Conservation (phyloP, 2,888 invertebrate genomes). For the Eretmocerus hayati region DNA sequence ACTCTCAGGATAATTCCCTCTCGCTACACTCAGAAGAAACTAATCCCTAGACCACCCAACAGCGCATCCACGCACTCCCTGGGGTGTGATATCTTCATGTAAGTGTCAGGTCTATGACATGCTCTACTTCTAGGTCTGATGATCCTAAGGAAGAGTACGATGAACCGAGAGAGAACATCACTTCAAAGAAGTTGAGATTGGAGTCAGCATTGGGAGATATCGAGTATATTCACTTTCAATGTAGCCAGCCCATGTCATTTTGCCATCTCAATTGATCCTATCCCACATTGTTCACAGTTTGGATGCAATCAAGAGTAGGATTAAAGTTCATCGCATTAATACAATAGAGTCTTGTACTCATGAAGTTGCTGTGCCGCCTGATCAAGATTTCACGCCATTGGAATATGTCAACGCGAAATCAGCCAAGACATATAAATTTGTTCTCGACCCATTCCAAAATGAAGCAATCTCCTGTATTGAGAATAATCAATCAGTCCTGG, state of each 20-base stretch:
- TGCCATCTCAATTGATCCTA: too few species aligned
- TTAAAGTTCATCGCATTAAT: slow-evolving; percentile 81
- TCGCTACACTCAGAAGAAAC: too few species aligned
- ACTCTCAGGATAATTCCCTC: too few species aligned
- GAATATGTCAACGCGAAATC: slow-evolving; percentile 59
- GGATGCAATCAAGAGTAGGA: slow-evolving; percentile 70
- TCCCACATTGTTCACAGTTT: slow-evolving; percentile 51
- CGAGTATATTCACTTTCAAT: slow-evolving; percentile 32
- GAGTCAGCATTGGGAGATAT: slow-evolving; percentile 38
- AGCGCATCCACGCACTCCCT: too few species aligned
- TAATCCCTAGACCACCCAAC: too few species aligned
- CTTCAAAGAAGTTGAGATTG: slow-evolving; percentile 32
- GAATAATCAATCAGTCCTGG: slow-evolving; percentile 95
- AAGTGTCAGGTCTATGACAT: too few species aligned
- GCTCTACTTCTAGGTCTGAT: slow-evolving; percentile 31
- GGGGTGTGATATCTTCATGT: too few species aligned
- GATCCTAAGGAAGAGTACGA: slow-evolving; percentile 26
- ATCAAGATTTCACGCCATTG: slow-evolving; percentile 66
- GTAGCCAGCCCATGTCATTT: neutral
- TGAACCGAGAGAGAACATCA: slow-evolving; percentile 22
- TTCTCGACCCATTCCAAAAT: slow-evolving; percentile 95
- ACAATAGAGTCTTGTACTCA: slow-evolving; percentile 91
- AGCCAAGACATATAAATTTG: slow-evolving; percentile 88
- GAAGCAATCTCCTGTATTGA: slow-evolving; percentile 95
- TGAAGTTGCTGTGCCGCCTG: slow-evolving; percentile 91